Conservation (phyloP, 2,113 vertebrate genomes). For the Amblyornis subalaris region DNA sequence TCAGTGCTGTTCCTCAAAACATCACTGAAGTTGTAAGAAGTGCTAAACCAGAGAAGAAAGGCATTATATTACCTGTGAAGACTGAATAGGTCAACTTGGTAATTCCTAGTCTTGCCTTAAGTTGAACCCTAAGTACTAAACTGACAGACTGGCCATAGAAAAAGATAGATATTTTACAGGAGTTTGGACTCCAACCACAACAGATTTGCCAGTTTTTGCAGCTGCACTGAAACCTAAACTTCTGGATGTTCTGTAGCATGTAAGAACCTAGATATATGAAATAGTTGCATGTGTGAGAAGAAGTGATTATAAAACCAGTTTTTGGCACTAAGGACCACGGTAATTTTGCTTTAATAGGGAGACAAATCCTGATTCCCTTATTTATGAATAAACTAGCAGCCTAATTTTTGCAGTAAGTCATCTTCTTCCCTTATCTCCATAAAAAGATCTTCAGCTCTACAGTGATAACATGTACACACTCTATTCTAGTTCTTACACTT, state of each 20-base stretch:
- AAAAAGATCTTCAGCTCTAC: neutral
- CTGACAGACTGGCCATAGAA: neutral
- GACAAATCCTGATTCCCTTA: neutral
- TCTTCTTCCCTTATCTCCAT: neutral
- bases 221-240: neutral
- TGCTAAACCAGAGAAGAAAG: neutral
- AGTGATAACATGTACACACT: neutral
- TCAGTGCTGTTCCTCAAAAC: neutral
- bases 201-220: neutral
- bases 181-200: neutral
- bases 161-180: neutral
- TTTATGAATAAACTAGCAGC: neutral
- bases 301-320: neutral
- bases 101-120: neutral
- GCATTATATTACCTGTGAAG: neutral
- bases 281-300: neutral
- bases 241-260: neutral
- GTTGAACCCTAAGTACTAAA: neutral
- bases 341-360: neutral
- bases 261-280: neutral
- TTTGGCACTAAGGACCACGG: neutral
- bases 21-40: neutral
- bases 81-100: neutral
- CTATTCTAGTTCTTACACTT: neutral
- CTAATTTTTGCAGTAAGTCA: neutral